phyloP scores from a whole-genome alignment of 2,113 vertebrate genomes.

The Sapayoa aenigma region DNA sequence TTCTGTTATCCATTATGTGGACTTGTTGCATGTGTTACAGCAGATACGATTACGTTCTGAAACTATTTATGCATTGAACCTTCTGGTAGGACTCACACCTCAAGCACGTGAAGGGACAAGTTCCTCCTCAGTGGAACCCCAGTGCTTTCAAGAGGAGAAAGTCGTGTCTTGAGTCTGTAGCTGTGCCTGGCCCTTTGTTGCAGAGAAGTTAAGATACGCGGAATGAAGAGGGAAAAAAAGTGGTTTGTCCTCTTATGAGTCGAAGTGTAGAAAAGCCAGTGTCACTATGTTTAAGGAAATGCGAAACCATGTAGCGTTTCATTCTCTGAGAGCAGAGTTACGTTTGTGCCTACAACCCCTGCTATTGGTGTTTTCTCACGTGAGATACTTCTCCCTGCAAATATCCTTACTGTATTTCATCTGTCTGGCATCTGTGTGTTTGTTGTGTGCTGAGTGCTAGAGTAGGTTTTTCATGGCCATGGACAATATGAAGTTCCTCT shows the following conservation, averaged over 20 bases:
- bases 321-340: neutral
- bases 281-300: neutral
- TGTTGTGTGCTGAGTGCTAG: neutral
- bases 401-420: neutral
- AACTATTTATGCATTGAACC: neutral
- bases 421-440: neutral
- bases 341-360: neutral
- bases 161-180: neutral
- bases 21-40: neutral
- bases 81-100: neutral
- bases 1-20: neutral
- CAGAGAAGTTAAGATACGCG: neutral
- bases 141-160: neutral
- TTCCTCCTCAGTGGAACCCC: neutral
- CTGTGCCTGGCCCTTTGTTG: neutral
- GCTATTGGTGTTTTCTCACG: neutral
- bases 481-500: neutral
- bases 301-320: neutral
- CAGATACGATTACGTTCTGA: neutral
- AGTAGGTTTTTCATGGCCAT: neutral
- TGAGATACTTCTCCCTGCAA: neutral
- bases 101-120: neutral
- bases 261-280: neutral
- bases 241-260: rapidly evolving
- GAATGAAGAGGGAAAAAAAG: rapidly evolving